These are phyloP conservation scores for Rhorus exstirpatorius DNA, from an alignment of 2,888 invertebrate species.

Conservation along the genomic window DNA sequence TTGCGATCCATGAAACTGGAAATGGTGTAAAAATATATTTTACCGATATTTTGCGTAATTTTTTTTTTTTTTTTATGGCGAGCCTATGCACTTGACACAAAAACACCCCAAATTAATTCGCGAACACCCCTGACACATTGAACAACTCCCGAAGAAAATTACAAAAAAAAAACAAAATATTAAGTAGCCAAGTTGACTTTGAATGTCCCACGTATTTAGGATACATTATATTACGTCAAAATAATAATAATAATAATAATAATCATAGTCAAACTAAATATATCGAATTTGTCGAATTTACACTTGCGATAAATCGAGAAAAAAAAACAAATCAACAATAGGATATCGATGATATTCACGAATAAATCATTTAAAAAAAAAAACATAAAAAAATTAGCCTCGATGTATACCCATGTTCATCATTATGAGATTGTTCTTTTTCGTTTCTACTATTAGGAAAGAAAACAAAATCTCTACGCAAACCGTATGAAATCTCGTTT, in stretches of 20 bases:
- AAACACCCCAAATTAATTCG: no score
- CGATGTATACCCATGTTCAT: slow-evolving; percentile 37
- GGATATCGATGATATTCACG: slow-evolving; percentile 24
- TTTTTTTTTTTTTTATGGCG: no score
- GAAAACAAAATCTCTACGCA: slow-evolving; percentile 38
- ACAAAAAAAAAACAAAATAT: no score
- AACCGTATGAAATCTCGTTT: slow-evolving; percentile 4
- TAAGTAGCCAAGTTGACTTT: no score
- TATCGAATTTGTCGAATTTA: slow-evolving; percentile 23
- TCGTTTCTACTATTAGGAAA: slow-evolving; percentile 26
- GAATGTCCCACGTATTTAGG: no score
- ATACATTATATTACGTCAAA: slow-evolving; percentile 42
- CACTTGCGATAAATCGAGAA: slow-evolving; percentile 54
- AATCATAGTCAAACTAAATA: slow-evolving; percentile 21
- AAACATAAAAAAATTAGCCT: slow-evolving; percentile 33
- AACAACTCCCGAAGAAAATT: no score
- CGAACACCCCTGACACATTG: no score
- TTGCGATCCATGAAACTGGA: no score
- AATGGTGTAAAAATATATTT: no score
- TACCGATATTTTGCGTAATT: no score
- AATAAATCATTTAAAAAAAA: slow-evolving; percentile 26
- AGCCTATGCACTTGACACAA: no score
- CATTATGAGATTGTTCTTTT: slow-evolving; percentile 4
- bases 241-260: slow-evolving; percentile 23
- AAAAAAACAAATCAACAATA: slow-evolving; percentile 44